phyloP scores from a whole-genome alignment of 2,888 invertebrate genomes.

The Auanema freiburgensis region DNA sequence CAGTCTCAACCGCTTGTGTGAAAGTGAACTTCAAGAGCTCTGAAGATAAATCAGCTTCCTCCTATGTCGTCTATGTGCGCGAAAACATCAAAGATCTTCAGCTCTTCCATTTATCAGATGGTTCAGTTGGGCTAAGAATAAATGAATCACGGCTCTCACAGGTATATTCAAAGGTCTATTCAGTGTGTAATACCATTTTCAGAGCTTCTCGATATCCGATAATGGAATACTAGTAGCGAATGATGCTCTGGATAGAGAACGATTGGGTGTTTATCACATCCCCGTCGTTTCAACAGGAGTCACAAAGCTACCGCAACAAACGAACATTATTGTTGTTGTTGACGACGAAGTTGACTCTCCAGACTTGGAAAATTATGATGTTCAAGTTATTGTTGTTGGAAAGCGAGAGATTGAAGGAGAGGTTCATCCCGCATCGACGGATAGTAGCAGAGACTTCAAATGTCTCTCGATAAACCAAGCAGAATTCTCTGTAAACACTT shows the following conservation, averaged over 20 bases:
- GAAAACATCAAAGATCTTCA: no score
- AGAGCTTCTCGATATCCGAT: slow-evolving; percentile 5
- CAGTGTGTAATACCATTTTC: no score
- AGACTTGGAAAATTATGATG: neutral
- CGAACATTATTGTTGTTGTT: neutral
- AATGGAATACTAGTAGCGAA: slow-evolving; percentile 1
- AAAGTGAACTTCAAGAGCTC: no score
- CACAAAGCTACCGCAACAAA: neutral
- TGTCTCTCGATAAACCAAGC: neutral
- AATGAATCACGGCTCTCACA: no score
- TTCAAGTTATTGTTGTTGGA: slow-evolving; percentile 7
- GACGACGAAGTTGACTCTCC: slow-evolving; percentile 19
- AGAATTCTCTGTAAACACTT: no score
- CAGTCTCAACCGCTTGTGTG: no score
- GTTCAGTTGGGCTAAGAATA: no score
- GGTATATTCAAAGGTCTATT: no score
- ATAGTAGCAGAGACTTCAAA: neutral
- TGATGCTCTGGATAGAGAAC: slow-evolving; percentile 9
- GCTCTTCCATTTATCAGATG: no score
- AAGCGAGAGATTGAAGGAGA: neutral
- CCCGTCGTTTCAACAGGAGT: slow-evolving; percentile 6
- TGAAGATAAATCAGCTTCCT: no score
- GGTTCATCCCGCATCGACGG: slow-evolving; percentile 12
- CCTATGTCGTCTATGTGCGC: no score
- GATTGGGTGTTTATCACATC: slow-evolving; percentile 7